A percentile compares a stretch with the other conserved stretches of the same genome.
These are phyloP conservation scores for Apodemus sylvaticus DNA, from an alignment of 2,113 vertebrate genomes.

Conservation along the genomic window DNA sequence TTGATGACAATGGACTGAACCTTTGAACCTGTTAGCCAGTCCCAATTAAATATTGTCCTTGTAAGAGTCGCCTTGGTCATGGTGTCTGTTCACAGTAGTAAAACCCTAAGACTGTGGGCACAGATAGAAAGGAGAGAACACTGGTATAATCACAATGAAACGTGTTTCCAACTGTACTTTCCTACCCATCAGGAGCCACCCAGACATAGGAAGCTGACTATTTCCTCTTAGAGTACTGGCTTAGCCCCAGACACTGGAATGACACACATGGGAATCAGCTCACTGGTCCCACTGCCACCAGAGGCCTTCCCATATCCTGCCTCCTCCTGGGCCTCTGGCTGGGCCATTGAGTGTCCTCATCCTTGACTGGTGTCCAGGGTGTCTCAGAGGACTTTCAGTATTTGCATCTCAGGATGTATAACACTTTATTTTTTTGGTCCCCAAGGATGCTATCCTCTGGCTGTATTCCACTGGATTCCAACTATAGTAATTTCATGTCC, in stretches of 20 bases:
- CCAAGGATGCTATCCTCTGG: neutral
- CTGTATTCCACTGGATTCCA: neutral
- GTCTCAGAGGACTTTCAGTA: neutral
- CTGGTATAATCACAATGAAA: neutral
- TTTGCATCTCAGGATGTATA: neutral
- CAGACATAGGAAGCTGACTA: neutral
- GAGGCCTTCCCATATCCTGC: neutral
- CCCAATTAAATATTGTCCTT: too few relatives aligned
- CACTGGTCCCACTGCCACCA: too few relatives aligned
- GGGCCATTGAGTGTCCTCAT: fast-evolving
- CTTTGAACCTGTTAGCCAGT: too few relatives aligned
- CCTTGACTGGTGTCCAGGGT: neutral
- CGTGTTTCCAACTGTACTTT: fast-evolving
- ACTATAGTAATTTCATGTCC: neutral
- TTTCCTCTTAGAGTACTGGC: fast-evolving
- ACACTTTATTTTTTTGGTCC: neutral
- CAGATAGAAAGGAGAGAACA: neutral
- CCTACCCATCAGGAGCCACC: neutral
- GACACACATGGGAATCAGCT: neutral
- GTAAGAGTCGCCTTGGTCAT: too few relatives aligned
- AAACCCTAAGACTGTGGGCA: too few relatives aligned
- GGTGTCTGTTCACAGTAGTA: too few relatives aligned
- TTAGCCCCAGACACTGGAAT: neutral
- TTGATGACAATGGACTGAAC: too few relatives aligned
- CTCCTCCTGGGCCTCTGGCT: neutral